Percentiles rank a stretch among this genome's conserved stretches.
These are phyloP conservation scores for Minunthozetes semirufus DNA, from an alignment of 2,888 invertebrate species.

Conservation along the genomic window DNA sequence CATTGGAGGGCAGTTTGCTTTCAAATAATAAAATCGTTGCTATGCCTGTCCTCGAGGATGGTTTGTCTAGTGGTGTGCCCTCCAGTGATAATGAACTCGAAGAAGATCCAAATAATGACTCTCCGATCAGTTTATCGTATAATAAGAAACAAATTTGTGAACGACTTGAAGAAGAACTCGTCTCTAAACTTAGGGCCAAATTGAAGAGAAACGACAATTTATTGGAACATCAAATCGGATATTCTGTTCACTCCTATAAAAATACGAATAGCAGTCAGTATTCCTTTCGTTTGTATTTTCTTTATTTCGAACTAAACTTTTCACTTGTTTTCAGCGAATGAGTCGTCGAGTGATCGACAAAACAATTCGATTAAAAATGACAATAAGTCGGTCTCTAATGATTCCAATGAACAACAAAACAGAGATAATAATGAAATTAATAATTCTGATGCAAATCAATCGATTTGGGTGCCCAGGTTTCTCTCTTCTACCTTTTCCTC, in stretches of 20 bases:
- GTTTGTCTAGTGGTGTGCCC: slow-evolving; percentile 69
- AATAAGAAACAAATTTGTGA: slow-evolving; percentile 63
- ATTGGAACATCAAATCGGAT: background rate
- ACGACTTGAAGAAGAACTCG: slow-evolving; percentile 61
- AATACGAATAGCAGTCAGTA: background rate
- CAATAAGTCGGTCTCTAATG: background rate
- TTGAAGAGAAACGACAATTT: slow-evolving; percentile 7
- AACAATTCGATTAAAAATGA: background rate
- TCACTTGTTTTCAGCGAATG: background rate
- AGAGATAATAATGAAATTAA: background rate
- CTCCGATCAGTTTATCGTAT: slow-evolving; percentile 50
- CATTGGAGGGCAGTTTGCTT: slow-evolving; percentile 50
- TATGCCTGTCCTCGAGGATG: slow-evolving; percentile 89
- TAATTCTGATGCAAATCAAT: background rate
- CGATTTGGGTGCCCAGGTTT: slow-evolving; percentile 20
- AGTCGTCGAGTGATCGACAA: background rate
- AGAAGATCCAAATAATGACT: background rate
- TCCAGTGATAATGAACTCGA: slow-evolving; percentile 37
- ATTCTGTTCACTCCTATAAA: background rate
- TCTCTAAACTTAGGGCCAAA: slow-evolving; percentile 10
- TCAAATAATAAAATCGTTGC: slow-evolving; percentile 49
- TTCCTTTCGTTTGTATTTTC: background rate
- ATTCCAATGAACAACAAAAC: background rate
- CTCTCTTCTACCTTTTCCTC: too few species aligned
- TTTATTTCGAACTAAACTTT: background rate